These are phyloP conservation scores for Phyllopteryx taeniolatus DNA, from an alignment of 2,113 vertebrate genomes.

Conservation along the genomic window DNA sequence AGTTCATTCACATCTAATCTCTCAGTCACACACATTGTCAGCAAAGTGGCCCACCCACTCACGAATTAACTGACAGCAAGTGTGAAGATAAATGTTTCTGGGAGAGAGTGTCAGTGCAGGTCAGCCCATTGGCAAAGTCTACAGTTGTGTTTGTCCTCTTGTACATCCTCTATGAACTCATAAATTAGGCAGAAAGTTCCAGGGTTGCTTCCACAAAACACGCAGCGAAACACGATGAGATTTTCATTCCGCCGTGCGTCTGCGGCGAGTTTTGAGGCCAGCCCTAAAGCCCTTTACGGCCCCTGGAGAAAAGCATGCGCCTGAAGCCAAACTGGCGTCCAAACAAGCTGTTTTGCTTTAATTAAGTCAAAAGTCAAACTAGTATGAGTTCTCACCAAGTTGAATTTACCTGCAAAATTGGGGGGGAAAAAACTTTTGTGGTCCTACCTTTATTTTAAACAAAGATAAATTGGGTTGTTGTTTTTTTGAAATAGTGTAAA, in stretches of 20 bases:
- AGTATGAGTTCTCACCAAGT: slow-evolving; percentile 18
- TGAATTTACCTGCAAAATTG: slow-evolving; percentile 7
- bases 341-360: slow-evolving; percentile 36
- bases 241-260: slow-evolving; percentile 16
- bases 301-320: slow-evolving; percentile 26
- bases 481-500: too few species aligned
- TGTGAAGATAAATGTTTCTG: background rate
- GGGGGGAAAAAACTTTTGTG: background rate
- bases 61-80: slow-evolving; percentile 17
- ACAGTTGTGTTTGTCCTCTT: background rate
- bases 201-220: background rate
- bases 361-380: slow-evolving; percentile 35
- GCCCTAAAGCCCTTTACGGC: slow-evolving; percentile 18
- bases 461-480: too few species aligned
- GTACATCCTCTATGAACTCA: background rate
- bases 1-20: slow-evolving; percentile 14
- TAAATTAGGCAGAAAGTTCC: background rate
- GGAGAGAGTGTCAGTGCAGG: background rate
- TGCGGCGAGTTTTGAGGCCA: slow-evolving; percentile 18
- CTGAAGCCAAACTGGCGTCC: slow-evolving; percentile 35
- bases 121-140: background rate
- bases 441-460: too few species aligned
- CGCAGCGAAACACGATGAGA: background rate
- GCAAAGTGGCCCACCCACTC: slow-evolving; percentile 1
- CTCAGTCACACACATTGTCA: slow-evolving; percentile 15